These are phyloP conservation scores for Megaptera novaeangliae DNA, from an alignment of 2,113 vertebrate genomes.

Conservation along the genomic window DNA sequence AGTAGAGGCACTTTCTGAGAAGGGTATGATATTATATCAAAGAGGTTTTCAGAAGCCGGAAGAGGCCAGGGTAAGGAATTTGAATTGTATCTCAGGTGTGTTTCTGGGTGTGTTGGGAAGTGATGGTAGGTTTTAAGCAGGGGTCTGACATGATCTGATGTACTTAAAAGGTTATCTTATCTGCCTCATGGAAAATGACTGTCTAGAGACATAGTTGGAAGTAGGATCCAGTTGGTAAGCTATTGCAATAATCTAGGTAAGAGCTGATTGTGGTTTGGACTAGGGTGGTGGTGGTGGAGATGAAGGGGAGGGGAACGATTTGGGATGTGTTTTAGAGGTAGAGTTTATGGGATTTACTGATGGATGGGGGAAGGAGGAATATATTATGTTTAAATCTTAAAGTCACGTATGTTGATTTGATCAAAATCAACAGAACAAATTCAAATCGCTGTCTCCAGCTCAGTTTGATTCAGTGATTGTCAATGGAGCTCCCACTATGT, in stretches of 20 bases:
- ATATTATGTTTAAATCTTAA: background rate
- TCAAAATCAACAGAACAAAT: background rate
- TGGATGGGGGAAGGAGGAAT: background rate
- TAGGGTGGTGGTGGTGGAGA: background rate
- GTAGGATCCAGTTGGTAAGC: background rate
- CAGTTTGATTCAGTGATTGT: background rate
- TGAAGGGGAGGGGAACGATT: background rate
- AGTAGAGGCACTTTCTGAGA: no score
- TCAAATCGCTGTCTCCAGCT: background rate
- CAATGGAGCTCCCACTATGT: background rate
- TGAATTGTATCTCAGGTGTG: background rate
- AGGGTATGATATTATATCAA: background rate
- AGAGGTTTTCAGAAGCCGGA: background rate
- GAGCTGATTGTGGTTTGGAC: background rate
- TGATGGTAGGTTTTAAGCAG: background rate
- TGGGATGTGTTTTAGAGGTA: background rate
- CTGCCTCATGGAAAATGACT: background rate
- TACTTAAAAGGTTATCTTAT: background rate
- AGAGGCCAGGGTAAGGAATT: background rate
- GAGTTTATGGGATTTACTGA: background rate
- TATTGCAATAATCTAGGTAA: no score
- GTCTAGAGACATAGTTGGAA: background rate
- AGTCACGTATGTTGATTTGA: background rate
- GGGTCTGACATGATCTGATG: background rate
- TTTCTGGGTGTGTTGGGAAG: background rate